These are phyloP conservation scores for Drosophila sturtevanti DNA, from an alignment of 1,140 invertebrate species.

Conservation along the genomic window DNA sequence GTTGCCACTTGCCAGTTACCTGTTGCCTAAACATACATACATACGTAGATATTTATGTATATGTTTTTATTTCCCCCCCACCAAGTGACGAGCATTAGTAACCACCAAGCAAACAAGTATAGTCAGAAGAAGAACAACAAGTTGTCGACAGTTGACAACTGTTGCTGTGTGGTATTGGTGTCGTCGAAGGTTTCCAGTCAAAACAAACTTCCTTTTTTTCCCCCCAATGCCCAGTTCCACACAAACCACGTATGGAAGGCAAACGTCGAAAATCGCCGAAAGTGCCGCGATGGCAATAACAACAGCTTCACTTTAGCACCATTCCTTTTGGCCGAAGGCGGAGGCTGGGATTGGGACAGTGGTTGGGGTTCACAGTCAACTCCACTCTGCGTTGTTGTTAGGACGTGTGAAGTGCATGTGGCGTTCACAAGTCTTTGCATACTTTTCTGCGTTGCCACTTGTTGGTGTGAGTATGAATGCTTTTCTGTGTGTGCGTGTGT, in stretches of 20 bases:
- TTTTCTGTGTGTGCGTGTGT: slow-evolving; percentile 37
- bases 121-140: slow-evolving; percentile 52
- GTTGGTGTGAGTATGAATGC: slow-evolving; percentile 40
- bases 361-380: slow-evolving; percentile 7
- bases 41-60: not conserved
- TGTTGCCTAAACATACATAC: not conserved
- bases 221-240: slow-evolving; percentile 10
- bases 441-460: slow-evolving; percentile 78
- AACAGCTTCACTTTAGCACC: slow-evolving; percentile 27
- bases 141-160: slow-evolving; percentile 68
- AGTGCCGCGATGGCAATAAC: slow-evolving; percentile 53
- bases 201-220: not conserved
- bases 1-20: slow-evolving; percentile 14
- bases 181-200: slow-evolving; percentile 1
- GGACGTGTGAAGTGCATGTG: slow-evolving; percentile 67
- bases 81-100: not conserved
- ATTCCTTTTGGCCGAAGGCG: slow-evolving; percentile 4
- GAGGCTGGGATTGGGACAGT: slow-evolving; percentile 20
- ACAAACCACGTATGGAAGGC: slow-evolving; percentile 2
- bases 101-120: not conserved
- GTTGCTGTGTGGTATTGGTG: slow-evolving; percentile 50
- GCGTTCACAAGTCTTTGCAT: slow-evolving; percentile 67
- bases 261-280: slow-evolving; percentile 75
- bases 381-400: slow-evolving; percentile 48
- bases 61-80: not conserved